phyloP scores from a whole-genome alignment of 1,140 invertebrate species.

The Drosophila oshimai region DNA sequence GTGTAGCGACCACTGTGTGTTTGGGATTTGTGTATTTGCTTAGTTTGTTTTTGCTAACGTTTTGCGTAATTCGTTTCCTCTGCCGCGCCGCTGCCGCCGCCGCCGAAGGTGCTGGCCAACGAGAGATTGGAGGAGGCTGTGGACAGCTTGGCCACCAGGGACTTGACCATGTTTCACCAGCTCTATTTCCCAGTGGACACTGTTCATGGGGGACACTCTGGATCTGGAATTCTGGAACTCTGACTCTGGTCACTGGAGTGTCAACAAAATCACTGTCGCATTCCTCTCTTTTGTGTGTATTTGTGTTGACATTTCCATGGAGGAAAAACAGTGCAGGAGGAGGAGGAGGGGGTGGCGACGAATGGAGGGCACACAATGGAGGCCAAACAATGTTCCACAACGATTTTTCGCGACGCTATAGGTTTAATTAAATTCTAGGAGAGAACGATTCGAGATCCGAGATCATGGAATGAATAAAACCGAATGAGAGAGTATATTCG shows the following conservation, averaged over 20 bases:
- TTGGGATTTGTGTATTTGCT: slow-evolving; percentile 32
- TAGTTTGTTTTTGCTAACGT: slow-evolving; percentile 64
- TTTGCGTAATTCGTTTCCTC: slow-evolving; percentile 80
- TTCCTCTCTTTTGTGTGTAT: slow-evolving; percentile 23
- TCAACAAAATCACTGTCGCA: slow-evolving; percentile 30
- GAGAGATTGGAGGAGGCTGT: slow-evolving; percentile 77
- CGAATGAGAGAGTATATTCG: slow-evolving; percentile 38
- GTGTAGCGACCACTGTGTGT: slow-evolving; percentile 20
- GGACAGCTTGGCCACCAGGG: slow-evolving; percentile 75
- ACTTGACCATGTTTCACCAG: slow-evolving; percentile 69
- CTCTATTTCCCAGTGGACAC: not conserved
- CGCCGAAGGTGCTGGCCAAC: slow-evolving; percentile 68
- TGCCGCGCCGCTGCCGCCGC: slow-evolving; percentile 39
- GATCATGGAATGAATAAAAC: slow-evolving; percentile 61
- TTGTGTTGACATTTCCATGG: slow-evolving; percentile 55
- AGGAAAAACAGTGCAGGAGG: not conserved
- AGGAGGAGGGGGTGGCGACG: not conserved
- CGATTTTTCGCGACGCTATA: slow-evolving; percentile 50
- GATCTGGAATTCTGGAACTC: not conserved
- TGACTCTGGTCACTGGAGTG: slow-evolving; percentile 15
- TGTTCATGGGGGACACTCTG: slow-evolving; percentile 1
- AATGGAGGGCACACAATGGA: slow-evolving; percentile 7
- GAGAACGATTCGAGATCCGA: slow-evolving; percentile 30
- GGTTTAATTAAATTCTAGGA: slow-evolving; percentile 58
- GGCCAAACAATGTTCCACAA: slow-evolving; percentile 43